These are phyloP conservation scores for Agrenia bidenticulata DNA, from an alignment of 2,888 invertebrate species.

Conservation along the genomic window DNA sequence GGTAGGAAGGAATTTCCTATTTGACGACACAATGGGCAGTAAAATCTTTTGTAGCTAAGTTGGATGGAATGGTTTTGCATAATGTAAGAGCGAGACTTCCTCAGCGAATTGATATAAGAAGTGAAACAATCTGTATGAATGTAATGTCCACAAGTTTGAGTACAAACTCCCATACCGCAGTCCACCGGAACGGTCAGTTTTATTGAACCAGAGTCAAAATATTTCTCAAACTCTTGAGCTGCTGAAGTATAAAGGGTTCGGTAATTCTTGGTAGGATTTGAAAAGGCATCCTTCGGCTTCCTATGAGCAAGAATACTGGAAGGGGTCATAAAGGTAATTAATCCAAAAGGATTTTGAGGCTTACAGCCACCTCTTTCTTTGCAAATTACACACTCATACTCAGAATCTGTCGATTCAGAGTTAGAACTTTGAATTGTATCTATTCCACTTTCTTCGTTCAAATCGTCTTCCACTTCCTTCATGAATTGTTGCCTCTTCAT, in stretches of 20 bases:
- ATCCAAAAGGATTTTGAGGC: constrained; percentile 38
- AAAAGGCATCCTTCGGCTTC: constrained; percentile 2
- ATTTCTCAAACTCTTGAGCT: constrained; percentile 15
- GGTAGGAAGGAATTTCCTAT: constrained; percentile 44
- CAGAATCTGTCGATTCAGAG: constrained; percentile 7
- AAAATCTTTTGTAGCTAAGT: constrained; percentile 36
- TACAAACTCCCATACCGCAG: constrained; percentile 36
- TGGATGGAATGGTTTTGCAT: constrained; percentile 20
- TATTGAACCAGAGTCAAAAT: constrained; percentile 37
- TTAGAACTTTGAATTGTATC: not conserved
- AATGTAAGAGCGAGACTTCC: constrained; percentile 26
- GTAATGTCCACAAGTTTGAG: constrained; percentile 44
- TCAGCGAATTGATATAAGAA: constrained; percentile 34
- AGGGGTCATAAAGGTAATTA: constrained; percentile 34
- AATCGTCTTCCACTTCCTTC: constrained; percentile 21
- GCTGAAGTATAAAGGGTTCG: not conserved
- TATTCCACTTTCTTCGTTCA: not conserved
- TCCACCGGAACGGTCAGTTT: constrained; percentile 33
- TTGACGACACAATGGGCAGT: constrained; percentile 42
- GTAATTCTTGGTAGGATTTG: constrained; percentile 24
- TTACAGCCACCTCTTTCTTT: constrained; percentile 34
- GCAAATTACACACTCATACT: constrained; percentile 36
- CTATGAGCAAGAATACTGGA: constrained; percentile 34
- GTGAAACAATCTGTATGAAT: constrained; percentile 44
- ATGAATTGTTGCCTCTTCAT: constrained; percentile 40